These are phyloP conservation scores for Artemisiospiza belli DNA, from an alignment of 2,113 vertebrate species.

Conservation along the genomic window DNA sequence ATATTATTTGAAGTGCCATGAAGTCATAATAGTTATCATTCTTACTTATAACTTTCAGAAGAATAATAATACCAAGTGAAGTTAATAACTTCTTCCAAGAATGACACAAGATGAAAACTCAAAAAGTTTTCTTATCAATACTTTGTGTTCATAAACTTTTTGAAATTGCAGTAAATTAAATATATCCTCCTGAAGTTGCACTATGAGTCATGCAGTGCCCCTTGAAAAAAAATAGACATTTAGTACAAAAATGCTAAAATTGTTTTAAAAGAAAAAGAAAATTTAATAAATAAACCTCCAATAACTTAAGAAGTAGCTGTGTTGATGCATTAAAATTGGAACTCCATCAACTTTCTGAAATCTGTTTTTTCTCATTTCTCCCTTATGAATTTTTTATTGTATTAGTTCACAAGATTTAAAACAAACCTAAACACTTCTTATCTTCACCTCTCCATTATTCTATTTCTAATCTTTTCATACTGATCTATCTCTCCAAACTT, in stretches of 20 bases:
- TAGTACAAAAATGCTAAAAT: neutral
- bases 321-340: neutral
- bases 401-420: neutral
- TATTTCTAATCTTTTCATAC: neutral
- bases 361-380: neutral
- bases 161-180: neutral
- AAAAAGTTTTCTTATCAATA: neutral
- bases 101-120: neutral
- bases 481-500: neutral
- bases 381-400: neutral
- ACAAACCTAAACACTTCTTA: neutral
- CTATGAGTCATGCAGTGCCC: neutral
- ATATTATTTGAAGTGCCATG: neutral
- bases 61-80: neutral
- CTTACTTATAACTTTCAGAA: neutral
- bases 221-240: neutral
- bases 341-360: neutral
- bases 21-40: constrained; percentile 4
- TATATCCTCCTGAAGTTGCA: neutral
- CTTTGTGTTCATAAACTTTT: neutral
- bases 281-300: neutral
- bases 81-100: neutral
- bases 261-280: neutral
- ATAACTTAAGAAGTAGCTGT: neutral
- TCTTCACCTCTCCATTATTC: neutral